Conservation (phyloP, 2,888 invertebrate genomes). For the Dryocosmus kuriphilus region DNA sequence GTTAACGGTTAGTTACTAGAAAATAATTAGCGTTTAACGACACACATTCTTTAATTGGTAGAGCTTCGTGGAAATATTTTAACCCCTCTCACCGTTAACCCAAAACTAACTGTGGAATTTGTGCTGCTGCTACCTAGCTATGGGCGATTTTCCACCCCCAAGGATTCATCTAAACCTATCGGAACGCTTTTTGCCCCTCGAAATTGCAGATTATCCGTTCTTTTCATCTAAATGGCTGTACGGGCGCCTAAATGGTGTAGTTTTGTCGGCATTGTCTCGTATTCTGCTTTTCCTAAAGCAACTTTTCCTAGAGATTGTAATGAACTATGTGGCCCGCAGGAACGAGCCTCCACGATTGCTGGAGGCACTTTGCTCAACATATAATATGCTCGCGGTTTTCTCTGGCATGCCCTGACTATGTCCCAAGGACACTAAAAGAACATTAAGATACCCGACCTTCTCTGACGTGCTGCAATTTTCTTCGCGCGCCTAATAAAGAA, state of each 20-base stretch:
- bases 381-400: not conserved
- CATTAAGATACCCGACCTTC: not conserved
- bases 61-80: not conserved
- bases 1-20: not conserved
- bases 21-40: not conserved
- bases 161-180: constrained; percentile 13
- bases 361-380: constrained; percentile 14
- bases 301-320: constrained; percentile 46
- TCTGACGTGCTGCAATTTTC: not conserved
- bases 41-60: constrained; percentile 6
- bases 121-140: not conserved
- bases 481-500: not conserved
- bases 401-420: not conserved
- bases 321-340: constrained; percentile 45
- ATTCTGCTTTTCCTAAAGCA: constrained; percentile 9
- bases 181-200: constrained; percentile 35
- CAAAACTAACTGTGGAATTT: not conserved
- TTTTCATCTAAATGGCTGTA: constrained; percentile 59
- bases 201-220: constrained; percentile 55
- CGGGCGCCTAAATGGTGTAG: constrained; percentile 55
- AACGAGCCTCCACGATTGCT: not conserved
- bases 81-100: too few relatives aligned
- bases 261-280: constrained; percentile 54
- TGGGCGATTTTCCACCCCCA: not conserved
- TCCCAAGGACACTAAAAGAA: constrained; percentile 5